Conservation (phyloP, 2,888 invertebrate species). For the Chymomyza caudatula region DNA sequence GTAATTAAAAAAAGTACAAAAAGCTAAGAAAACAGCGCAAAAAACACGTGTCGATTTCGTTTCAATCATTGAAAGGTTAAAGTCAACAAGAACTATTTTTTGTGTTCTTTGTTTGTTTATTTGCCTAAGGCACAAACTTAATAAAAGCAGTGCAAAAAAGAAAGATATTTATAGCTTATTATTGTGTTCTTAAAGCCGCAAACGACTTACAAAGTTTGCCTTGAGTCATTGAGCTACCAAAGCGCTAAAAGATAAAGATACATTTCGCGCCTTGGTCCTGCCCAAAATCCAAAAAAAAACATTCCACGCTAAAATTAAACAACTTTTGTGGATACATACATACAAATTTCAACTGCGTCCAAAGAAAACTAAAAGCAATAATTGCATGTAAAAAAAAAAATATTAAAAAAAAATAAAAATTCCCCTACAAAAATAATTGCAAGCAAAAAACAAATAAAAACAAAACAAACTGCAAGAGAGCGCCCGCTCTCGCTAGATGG, state of each 20-base stretch:
- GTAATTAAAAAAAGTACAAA: constrained; percentile 34
- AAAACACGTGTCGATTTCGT: constrained; percentile 39
- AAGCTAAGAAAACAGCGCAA: constrained; percentile 11
- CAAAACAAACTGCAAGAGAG: background rate
- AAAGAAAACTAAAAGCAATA: background rate
- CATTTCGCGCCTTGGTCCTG: background rate
- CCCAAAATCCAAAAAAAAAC: constrained; percentile 1
- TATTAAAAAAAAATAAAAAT: background rate
- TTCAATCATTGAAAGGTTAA: constrained; percentile 7
- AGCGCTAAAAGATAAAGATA: background rate
- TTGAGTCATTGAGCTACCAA: background rate
- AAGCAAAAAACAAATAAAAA: background rate
- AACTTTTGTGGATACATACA: background rate
- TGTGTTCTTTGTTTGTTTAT: background rate
- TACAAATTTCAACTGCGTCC: background rate
- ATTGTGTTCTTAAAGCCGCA: background rate
- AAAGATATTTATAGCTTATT: background rate
- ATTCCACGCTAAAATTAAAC: constrained; percentile 6
- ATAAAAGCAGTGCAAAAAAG: background rate
- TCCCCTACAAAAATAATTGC: background rate
- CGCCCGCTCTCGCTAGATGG: background rate
- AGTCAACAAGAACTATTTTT: background rate
- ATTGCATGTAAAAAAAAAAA: constrained; percentile 2
- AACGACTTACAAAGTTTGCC: background rate
- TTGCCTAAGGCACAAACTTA: background rate